phyloP scores from a whole-genome alignment of 2,888 invertebrate species.

The Caenorhabditis sp. region DNA sequence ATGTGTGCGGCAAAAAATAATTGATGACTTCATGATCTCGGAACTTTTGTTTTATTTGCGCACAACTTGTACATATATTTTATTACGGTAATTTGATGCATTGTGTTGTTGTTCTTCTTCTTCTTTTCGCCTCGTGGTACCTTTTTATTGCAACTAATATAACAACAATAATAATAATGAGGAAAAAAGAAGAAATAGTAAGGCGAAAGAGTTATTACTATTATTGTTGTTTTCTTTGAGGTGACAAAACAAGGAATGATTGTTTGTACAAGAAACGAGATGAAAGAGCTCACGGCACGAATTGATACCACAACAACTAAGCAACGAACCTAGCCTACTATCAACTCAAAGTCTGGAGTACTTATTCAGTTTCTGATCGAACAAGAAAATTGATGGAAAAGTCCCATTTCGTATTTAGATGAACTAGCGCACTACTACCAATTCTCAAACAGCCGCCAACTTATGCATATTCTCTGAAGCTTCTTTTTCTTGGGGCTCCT shows the following conservation, averaged over 20 bases:
- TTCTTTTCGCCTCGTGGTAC: neutral
- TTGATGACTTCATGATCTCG: neutral
- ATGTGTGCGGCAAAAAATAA: neutral
- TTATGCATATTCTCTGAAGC: neutral
- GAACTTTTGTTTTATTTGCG: neutral
- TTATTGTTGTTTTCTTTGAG: neutral
- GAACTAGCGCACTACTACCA: too few species aligned
- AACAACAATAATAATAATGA: neutral
- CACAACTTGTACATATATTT: neutral
- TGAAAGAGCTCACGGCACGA: neutral
- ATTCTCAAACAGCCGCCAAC: neutral
- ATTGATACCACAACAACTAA: neutral
- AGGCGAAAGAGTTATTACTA: neutral
- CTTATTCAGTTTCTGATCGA: too few species aligned
- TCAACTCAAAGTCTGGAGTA: too few species aligned
- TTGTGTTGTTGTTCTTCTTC: neutral
- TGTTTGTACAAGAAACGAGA: neutral
- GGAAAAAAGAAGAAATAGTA: neutral
- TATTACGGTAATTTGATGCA: neutral
- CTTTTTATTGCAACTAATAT: constrained; percentile 1
- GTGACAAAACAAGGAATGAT: neutral
- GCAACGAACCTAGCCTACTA: neutral
- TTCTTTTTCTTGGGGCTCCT: neutral
- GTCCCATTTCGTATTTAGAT: too few species aligned
- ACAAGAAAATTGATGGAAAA: too few species aligned